Evolutionary conservation across 2,797 vertebrate genomes (phyloP), one percentile per base, ranked within the genome.

Genomic region (Champsocephalus esox): DNA sequence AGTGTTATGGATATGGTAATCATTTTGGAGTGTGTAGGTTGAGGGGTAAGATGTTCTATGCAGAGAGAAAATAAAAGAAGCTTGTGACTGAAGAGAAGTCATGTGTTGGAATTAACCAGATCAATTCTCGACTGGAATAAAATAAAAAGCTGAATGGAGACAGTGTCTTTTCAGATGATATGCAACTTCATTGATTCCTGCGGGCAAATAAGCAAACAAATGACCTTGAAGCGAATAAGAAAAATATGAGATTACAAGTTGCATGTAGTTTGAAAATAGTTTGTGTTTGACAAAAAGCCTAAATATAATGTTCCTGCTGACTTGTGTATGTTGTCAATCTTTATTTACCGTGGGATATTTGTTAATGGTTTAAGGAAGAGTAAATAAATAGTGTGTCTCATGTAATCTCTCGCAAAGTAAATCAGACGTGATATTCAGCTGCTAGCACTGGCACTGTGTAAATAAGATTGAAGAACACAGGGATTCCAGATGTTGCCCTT

Each of bases 401-500:
- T 56, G 7, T 58, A 28, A 41, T 54, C 44, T 9, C 21, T 41
- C 9, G 38, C 12, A 19, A 66, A 60, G 58, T 69, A 12, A 50
- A 57, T 13, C 14, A 10, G 5, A 50, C 12, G 4, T 28, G 3
- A 59, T 50, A 45, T 1, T 62, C 14, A 79, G 48, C 41, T 57
- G 66, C 21, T 28, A 16, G 57, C 10, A 19, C 16, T 85, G 68
- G 38, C 7, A 12, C 74, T 87, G 70, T 80, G 77, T 45, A 90
- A 91, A 91, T 82, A 85, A 54, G 66, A 80, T 51, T 19, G 78
- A 8, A 21, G 13, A 71, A 75, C 5, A 10, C 52, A 14, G 76
- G 84, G 32, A 74, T 52, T 79, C 73, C 87, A 82, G 77, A 84
- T 90, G 83, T 85, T 87, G 44, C 44, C 5, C 24, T 77, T n/a